phyloP scores from a whole-genome alignment of 1,140 invertebrate species.

The Leptinotarsa undecemlineata region DNA sequence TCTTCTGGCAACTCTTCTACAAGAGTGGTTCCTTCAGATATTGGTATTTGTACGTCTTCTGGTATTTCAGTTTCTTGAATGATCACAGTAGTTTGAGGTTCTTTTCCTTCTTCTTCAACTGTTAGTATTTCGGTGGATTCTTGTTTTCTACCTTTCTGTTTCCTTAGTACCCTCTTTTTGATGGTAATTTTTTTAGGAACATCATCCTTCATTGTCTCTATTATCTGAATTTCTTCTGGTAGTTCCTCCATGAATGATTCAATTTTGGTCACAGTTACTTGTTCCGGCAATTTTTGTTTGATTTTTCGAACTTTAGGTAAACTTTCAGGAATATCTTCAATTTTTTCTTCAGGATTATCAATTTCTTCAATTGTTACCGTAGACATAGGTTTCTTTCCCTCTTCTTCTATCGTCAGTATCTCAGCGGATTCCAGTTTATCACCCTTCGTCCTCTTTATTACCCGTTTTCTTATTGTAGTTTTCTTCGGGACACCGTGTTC shows the following conservation, averaged over 20 bases:
- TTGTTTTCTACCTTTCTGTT: conserved; percentile 47
- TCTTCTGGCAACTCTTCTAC: conserved; percentile 40
- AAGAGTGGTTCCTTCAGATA: conserved; percentile 49
- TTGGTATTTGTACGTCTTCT: conserved; percentile 46
- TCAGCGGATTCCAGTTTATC: conserved; percentile 51
- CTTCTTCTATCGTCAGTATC: conserved; percentile 51
- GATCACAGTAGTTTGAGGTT: conserved; percentile 52
- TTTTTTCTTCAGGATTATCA: conserved; percentile 18
- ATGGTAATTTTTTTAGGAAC: conserved; percentile 46
- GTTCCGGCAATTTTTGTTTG: conserved; percentile 2
- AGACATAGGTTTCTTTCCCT: conserved; percentile 48
- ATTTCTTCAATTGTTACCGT: conserved; percentile 48
- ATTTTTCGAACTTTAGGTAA: not conserved
- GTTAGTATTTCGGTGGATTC: conserved; percentile 52
- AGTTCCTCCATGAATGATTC: conserved; percentile 47
- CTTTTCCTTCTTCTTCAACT: conserved; percentile 54
- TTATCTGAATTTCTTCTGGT: conserved; percentile 47
- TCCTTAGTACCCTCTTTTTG: conserved; percentile 52
- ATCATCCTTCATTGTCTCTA: conserved; percentile 47
- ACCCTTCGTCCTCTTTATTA: conserved; percentile 47
- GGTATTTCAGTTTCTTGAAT: conserved; percentile 46
- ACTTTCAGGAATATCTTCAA: not conserved
- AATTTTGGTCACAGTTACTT: conserved; percentile 3
- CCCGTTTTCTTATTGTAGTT: conserved; percentile 40
- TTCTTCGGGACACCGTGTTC: conserved; percentile 46